Conservation (phyloP, 2,888 invertebrate species). For the Catocala sponsa region DNA sequence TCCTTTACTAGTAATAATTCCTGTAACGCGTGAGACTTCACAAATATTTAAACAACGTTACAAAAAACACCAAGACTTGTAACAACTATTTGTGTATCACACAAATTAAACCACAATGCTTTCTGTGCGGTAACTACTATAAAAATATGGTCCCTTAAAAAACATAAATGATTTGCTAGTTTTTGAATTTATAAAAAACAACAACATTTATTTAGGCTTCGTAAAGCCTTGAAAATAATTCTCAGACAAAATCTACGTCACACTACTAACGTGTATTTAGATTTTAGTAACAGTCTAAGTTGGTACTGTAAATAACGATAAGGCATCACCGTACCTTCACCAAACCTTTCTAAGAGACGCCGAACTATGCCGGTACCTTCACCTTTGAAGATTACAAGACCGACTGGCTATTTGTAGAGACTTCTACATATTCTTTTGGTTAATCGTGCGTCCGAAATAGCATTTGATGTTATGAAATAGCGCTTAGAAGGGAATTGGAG, state of each 20-base stretch:
- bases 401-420: neutral
- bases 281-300: constrained; percentile 12
- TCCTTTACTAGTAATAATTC: too few relatives aligned
- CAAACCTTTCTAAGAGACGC: neutral
- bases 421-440: constrained; percentile 55
- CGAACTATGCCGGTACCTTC: neutral
- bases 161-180: too few relatives aligned
- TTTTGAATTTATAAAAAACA: too few relatives aligned
- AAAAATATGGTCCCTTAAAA: too few relatives aligned
- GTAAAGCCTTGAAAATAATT: too few relatives aligned
- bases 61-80: too few relatives aligned
- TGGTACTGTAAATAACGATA: constrained; percentile 15
- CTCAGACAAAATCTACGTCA: neutral
- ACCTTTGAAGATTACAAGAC: neutral
- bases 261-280: neutral
- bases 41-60: too few relatives aligned
- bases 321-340: constrained; percentile 1
- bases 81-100: too few relatives aligned
- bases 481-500: constrained; percentile 50
- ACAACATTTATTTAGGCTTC: too few relatives aligned
- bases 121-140: too few relatives aligned
- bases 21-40: too few relatives aligned
- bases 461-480: constrained; percentile 64
- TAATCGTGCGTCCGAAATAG: constrained; percentile 69
- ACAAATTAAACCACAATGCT: too few relatives aligned